Evolutionary conservation across 2,797 vertebrate species (phyloP).

Genomic region (Danionella dracula): DNA sequence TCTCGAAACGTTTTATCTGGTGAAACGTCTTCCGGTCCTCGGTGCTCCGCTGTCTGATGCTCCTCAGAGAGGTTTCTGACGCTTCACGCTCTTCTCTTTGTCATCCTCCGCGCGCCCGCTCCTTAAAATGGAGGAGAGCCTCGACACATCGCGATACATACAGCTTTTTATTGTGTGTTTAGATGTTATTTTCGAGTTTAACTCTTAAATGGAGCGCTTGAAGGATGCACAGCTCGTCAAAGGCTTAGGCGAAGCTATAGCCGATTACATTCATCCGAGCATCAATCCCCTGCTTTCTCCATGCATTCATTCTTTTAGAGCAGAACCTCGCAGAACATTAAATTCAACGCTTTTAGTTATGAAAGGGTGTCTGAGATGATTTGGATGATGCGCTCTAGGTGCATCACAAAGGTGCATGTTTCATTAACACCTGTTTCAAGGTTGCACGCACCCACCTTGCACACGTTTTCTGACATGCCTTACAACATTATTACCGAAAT

Average conservation of each 20-base stretch:
- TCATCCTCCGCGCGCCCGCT: background rate
- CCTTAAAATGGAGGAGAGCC: conserved; percentile 24
- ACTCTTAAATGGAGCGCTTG: too few species aligned
- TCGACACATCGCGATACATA: background rate
- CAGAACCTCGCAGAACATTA: too few species aligned
- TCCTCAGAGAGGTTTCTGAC: background rate
- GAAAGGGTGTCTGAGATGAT: too few species aligned
- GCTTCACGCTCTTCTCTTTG: background rate
- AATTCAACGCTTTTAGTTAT: too few species aligned
- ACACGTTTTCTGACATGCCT: background rate
- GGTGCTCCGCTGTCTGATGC: background rate
- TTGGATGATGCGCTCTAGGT: too few species aligned
- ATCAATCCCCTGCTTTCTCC: background rate
- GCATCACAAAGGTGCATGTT: background rate
- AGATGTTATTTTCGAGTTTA: background rate
- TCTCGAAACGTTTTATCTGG: background rate
- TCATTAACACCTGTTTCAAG: background rate
- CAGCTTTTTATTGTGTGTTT: background rate
- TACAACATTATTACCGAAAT: background rate
- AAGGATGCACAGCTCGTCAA: background rate
- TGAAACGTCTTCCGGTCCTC: background rate
- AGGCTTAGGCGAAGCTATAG: background rate
- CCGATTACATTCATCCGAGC: background rate
- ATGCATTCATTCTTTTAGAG: background rate
- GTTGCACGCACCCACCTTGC: background rate